phyloP scores from a whole-genome alignment of 2,797 vertebrate species.

The Pipistrellus pygmaeus region DNA sequence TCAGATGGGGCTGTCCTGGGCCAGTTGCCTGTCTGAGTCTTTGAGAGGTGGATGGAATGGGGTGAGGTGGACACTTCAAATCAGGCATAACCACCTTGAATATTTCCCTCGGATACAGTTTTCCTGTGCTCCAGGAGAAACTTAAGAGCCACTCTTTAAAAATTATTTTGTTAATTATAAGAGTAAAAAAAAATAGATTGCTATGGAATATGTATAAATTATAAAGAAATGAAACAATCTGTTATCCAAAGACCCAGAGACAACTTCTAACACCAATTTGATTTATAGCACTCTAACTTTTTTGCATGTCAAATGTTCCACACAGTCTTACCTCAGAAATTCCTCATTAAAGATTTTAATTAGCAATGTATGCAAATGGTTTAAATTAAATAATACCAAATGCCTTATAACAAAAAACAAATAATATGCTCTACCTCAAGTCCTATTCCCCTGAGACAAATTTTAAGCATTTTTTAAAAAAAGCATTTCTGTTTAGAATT shows the following conservation, averaged over 20 bases:
- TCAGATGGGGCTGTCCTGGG: not conserved
- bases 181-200: not conserved
- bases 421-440: not conserved
- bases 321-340: not conserved
- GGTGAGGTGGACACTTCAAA: not conserved
- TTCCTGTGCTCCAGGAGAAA: not conserved
- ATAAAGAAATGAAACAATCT: not conserved
- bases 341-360: slow-evolving; percentile 13
- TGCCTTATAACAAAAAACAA: not conserved
- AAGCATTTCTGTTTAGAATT: slow-evolving; percentile 37
- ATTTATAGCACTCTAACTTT: not conserved
- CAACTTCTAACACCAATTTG: not conserved
- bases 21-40: not conserved
- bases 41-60: not conserved
- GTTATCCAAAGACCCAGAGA: not conserved
- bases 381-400: slow-evolving; percentile 36
- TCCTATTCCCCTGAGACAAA: not conserved
- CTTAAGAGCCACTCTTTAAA: not conserved
- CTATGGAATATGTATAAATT: not conserved
- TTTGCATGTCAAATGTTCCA: not conserved
- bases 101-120: not conserved
- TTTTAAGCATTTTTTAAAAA: not conserved
- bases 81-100: not conserved
- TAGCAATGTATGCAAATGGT: slow-evolving; percentile 3
- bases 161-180: not conserved